Evolutionary conservation across 2,113 vertebrate species (phyloP).

Genomic region (Anseranas semipalmata): DNA sequence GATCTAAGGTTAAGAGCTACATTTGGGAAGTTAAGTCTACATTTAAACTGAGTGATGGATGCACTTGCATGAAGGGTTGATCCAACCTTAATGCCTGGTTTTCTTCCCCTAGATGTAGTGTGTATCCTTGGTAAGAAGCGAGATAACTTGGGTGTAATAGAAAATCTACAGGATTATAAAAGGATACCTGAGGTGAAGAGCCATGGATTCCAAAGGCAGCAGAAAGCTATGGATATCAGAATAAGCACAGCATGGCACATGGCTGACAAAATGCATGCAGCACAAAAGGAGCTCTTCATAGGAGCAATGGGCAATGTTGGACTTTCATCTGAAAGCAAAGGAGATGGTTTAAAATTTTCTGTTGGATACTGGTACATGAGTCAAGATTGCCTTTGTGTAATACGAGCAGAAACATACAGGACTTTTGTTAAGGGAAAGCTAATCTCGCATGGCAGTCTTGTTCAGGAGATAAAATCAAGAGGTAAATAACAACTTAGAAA

Average conservation of each 20-base stretch:
- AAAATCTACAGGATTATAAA: background rate
- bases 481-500: background rate
- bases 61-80: background rate
- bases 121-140: background rate
- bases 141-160: background rate
- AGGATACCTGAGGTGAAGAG: background rate
- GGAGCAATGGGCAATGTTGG: background rate
- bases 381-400: background rate
- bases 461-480: background rate
- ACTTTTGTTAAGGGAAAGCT: background rate
- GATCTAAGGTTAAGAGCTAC: slow-evolving; percentile 28
- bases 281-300: background rate
- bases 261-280: background rate
- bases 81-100: background rate
- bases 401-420: background rate
- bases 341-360: background rate
- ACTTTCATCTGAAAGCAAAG: background rate
- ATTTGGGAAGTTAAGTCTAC: background rate
- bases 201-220: background rate
- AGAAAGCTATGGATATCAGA: background rate
- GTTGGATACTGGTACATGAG: background rate
- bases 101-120: background rate
- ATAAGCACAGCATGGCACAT: background rate
- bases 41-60: background rate
- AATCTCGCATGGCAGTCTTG: background rate